Evolutionary conservation across 2,797 vertebrate species (phyloP), one percentile per base, ranked within the genome.

Genomic region (Sandelia bainsii): DNA sequence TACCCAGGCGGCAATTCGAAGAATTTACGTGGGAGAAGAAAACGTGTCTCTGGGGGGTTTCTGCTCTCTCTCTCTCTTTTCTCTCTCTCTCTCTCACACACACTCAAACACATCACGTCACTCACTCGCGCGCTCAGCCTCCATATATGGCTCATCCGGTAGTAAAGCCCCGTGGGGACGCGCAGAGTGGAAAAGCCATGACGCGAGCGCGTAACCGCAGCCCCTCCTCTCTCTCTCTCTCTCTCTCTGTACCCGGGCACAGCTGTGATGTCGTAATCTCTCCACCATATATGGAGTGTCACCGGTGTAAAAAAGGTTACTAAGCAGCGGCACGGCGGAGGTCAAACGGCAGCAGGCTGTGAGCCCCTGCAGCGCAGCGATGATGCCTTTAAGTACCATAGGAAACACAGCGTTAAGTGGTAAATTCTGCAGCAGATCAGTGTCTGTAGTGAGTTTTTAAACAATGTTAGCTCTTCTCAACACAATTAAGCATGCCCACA

Each of bases 111-210:
- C 42, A 58, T 22, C 29, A 48, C 88, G 89, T 91, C 91, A 91
- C 54, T 59, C 32, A 17, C 44, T 16, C 46, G 62, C 69, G 14
- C 39, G 8, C 62, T 50, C 49, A 23, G 62, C 23, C 17, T 57
- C 92, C 93, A 89, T 92, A 94, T 93, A 89, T 91, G 93, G 92
- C 46, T 22, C 23, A 77, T 94, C 94, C 94, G 93, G 84, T 89
- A 72, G 89, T 84, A 84, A 82, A 75, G 29, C 68, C 80, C 86
- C 65, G 8, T 59, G 75, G 79, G 90, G 59, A 70, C 80, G 90
- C 79, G 83, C 87, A 52, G 84, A 77, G 83, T 89, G 93, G 93
- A 94, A 94, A 93, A 83, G 88, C 89, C 81, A 39, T 93, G 91
- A 93, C 91, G 91, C 29, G 80, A 57, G 58, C 86, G 78, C 86